A percentile compares a stretch with the other conserved stretches of the same genome.
Conservation (phyloP, 2,888 invertebrate genomes). For the Aspidapion aeneum region DNA sequence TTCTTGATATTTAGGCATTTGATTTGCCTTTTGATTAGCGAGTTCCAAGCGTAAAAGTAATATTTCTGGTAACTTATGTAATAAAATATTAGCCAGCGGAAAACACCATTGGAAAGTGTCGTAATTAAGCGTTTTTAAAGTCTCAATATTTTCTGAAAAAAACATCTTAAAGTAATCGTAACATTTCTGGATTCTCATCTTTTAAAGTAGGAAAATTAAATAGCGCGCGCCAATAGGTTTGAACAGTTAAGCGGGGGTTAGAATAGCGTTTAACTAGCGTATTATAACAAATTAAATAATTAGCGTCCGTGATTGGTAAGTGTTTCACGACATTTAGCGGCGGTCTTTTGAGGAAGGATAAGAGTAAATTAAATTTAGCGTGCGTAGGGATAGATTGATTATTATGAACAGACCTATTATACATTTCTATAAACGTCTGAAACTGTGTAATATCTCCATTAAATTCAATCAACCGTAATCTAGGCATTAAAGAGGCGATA, state of each 20-base stretch:
- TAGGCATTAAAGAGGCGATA: background rate
- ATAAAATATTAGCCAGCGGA: slow-evolving; percentile 1
- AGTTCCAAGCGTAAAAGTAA: background rate
- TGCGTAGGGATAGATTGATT: background rate
- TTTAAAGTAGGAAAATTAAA: background rate
- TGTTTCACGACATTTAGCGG: background rate
- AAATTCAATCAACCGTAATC: background rate
- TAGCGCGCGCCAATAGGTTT: background rate
- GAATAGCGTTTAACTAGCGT: background rate
- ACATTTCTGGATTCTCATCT: background rate
- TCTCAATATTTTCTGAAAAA: slow-evolving; percentile 1
- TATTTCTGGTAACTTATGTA: background rate
- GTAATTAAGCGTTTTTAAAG: background rate
- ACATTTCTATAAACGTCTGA: background rate
- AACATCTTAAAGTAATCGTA: background rate
- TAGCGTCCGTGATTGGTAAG: background rate
- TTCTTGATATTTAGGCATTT: background rate
- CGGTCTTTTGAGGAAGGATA: background rate
- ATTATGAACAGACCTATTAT: slow-evolving; percentile 1
- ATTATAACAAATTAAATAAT: background rate
- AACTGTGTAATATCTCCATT: background rate
- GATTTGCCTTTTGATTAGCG: background rate
- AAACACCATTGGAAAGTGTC: background rate
- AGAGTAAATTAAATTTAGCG: background rate
- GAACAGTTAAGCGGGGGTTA: background rate